Conservation (phyloP, 2,888 invertebrate species). For the Thymelicus sylvestris region DNA sequence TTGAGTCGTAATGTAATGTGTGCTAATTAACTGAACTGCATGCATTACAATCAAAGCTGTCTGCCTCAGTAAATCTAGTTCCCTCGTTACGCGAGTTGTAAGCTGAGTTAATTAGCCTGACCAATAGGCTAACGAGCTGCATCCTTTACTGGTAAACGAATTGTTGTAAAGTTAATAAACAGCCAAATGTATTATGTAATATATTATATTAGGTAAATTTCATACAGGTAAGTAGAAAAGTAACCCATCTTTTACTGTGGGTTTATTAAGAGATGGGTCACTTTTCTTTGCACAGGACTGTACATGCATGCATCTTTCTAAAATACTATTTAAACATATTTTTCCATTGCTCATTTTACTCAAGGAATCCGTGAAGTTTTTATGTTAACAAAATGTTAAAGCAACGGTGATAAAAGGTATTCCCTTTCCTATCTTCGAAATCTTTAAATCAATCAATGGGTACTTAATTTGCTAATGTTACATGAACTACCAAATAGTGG, state of each 20-base stretch:
- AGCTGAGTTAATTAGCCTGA: constrained; percentile 32
- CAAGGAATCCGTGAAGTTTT: no score
- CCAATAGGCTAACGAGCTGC: constrained; percentile 29
- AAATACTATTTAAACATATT: no score
- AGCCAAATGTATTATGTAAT: neutral
- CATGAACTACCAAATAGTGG: neutral
- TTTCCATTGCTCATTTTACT: no score
- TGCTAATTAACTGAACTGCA: constrained; percentile 18
- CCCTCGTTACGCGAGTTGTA: constrained; percentile 17
- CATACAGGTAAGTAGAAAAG: no score
- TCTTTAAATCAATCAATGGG: neutral
- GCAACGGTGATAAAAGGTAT: no score
- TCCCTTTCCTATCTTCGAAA: no score
- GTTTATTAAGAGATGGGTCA: no score
- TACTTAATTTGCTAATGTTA: constrained; percentile 3
- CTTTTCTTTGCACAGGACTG: no score
- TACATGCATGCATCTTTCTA: no score
- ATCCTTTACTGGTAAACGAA: constrained; percentile 19
- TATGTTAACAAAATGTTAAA: no score
- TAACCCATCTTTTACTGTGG: no score
- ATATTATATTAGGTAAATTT: no score
- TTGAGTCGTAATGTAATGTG: neutral
- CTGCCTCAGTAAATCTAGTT: constrained; percentile 31
- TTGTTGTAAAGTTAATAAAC: constrained; percentile 5
- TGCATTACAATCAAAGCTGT: constrained; percentile 32